Evolutionary conservation across 2,888 invertebrate genomes (phyloP), one percentile per base, ranked within the genome.

Genomic region (Mesodorylaimus sp.): DNA sequence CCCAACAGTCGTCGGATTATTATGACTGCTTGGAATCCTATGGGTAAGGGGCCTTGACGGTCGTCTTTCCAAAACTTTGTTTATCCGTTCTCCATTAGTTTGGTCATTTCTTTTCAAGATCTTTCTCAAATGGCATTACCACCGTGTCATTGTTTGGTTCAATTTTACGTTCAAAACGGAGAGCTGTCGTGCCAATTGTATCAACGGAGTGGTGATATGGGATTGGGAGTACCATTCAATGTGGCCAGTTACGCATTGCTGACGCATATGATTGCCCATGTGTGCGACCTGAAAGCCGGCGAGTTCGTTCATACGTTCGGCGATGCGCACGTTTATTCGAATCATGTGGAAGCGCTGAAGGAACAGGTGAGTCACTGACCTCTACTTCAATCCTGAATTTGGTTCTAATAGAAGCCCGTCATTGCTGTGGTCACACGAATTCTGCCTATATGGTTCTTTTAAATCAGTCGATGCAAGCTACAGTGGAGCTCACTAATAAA

Each of bases 151-250:
- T 84, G 86, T 61, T 72, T 97, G 43, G 83, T 79, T 1, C 95
- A 95, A 69, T 97, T 97, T 71, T 87, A 83, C 71, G 91, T 95
- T 0, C 76, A 79, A 1, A 55, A 66, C 49, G 79, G 78, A 1
- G 83, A 84, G 66, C 71, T 97, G 1, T 87, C 86, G 0, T 91
- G 89, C 62, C 81, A 87, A 59, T 68, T 95, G 56, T 93, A 93
- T 66, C 95, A 97, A 69, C 76, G 95, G 56, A 91, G 91, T 59
- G 95, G 88, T 5, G 95, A 97, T 66, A 85, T 95, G 81, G 74
- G 74, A 44, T 74, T 95, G 1, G 95, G 95, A n/a, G 89, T 93
- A 0, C 93, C 93, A 13, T 95, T 95, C 68, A 95, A 95, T 69
- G 88, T 97, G 59, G 93, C 95, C 45, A 91, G 91, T 59, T 97